Base-by-base conservation (phyloP, 2,113 vertebrate species). In the Calidris pygmaea region DNA sequence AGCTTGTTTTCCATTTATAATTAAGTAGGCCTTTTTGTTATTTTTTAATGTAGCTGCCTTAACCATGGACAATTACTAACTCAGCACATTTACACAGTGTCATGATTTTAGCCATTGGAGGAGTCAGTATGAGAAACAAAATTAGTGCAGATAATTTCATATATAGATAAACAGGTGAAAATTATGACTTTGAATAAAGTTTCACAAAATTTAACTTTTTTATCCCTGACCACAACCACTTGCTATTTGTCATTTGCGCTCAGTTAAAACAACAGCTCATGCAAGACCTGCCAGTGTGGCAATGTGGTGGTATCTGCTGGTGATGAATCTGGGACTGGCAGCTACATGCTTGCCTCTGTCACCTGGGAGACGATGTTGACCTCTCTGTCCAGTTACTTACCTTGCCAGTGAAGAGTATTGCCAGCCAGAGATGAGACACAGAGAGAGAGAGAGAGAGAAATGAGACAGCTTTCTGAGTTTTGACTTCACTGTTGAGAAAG, bases 1-100 rank as follows among this genome's bases (percentile, higher is more conserved):
- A 83, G 24, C 50, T 67, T 95, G 21, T 89, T 93, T 92, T 73
- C 50, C 37, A 55, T 87, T 93, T 93, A 65, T 76, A 94, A 87
- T 92, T 82, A 70, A 76, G 67, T 70, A 58, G 66, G 35, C 1
- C 16, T 85, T 97, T 94, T 68, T 50, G 29, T 75, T 76, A 39
- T 76, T 74, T 94, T 92, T 80, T 88, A 70, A 79, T 87, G 50
- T 62, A 82, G 50, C 35, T 91, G n/a, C 48, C 18, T 92, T 94
- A 74, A 43, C 59, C 0, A 3, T 58, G 55, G 77, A 92, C 84
- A 87, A 55, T 24, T 91, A 66, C 58, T 89, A 50, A 93, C 41
- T 90, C 55, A 14, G 2, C 27, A 55, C 55, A 41, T 83, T 86
- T 90, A 88, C 52, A 89, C 35, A 59, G 48, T 39, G n/a, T 34